These are phyloP conservation scores for Orthosia incerta DNA, from an alignment of 2,888 invertebrate species.

Conservation along the genomic window DNA sequence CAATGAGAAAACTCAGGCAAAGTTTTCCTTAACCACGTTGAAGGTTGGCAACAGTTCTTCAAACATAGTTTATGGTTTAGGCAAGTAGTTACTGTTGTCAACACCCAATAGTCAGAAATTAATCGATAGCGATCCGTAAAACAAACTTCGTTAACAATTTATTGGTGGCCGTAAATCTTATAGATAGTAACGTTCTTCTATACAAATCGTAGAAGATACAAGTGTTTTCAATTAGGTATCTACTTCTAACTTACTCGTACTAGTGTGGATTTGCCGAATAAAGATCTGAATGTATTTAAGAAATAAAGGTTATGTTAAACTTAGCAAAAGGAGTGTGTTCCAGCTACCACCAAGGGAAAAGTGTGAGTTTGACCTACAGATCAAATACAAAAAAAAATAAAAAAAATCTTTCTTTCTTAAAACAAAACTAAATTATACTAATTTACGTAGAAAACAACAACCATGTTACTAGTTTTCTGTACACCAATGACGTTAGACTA, in stretches of 20 bases:
- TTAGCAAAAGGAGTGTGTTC: no score
- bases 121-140: slow-evolving; percentile 34
- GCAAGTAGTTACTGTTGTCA: slow-evolving; percentile 9
- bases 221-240: slow-evolving; percentile 14
- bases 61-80: slow-evolving; percentile 25
- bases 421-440: no score
- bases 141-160: slow-evolving; percentile 25
- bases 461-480: no score
- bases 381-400: no score
- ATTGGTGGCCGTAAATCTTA: slow-evolving; percentile 24
- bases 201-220: not conserved
- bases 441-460: no score
- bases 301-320: no score
- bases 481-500: no score
- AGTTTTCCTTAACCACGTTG: slow-evolving; percentile 15
- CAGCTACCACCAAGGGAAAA: no score
- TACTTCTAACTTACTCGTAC: not conserved
- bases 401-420: no score
- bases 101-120: slow-evolving; percentile 27
- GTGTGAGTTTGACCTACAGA: no score
- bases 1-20: slow-evolving; percentile 4
- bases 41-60: slow-evolving; percentile 43
- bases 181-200: not conserved
- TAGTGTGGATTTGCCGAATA: not conserved
- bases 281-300: no score